Percentiles rank a stretch among this genome's conserved stretches.
Conservation (phyloP, 2,888 invertebrate species). For the Erebia palarica region DNA sequence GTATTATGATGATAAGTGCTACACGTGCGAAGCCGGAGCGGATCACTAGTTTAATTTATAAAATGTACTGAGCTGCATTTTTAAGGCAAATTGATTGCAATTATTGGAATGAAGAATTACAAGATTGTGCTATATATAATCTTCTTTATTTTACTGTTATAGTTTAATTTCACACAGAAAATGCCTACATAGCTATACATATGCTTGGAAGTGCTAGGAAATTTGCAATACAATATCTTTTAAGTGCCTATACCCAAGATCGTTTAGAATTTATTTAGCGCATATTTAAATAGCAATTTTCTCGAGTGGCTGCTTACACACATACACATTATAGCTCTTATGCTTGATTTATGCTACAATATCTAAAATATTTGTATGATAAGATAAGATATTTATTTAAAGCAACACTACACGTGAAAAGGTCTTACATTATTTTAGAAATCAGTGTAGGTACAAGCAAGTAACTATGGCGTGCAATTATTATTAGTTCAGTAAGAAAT, state of each 20-base stretch:
- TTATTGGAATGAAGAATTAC: neutral
- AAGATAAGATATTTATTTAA: no score
- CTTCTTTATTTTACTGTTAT: neutral
- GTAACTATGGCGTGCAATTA: no score
- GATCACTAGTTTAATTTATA: no score
- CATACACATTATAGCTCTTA: conserved; percentile 20
- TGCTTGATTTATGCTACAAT: conserved; percentile 17
- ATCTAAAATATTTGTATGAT: neutral
- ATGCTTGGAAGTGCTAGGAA: conserved; percentile 15
- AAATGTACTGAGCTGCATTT: no score
- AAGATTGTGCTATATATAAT: neutral
- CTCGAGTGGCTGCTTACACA: conserved; percentile 5
- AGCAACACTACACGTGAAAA: no score
- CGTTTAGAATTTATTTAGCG: conserved; percentile 18
- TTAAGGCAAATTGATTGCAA: no score
- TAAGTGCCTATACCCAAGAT: conserved; percentile 22
- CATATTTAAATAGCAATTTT: conserved; percentile 30
- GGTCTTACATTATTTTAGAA: no score
- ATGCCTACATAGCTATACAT: conserved; percentile 35
- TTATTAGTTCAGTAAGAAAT: no score
- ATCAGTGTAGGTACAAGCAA: no score
- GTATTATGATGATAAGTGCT: no score
- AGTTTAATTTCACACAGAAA: conserved; percentile 23
- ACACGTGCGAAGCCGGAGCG: no score
- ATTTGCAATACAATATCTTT: conserved; percentile 22